Conservation (phyloP, 2,797 vertebrate species). For the Oreortyx pictus region DNA sequence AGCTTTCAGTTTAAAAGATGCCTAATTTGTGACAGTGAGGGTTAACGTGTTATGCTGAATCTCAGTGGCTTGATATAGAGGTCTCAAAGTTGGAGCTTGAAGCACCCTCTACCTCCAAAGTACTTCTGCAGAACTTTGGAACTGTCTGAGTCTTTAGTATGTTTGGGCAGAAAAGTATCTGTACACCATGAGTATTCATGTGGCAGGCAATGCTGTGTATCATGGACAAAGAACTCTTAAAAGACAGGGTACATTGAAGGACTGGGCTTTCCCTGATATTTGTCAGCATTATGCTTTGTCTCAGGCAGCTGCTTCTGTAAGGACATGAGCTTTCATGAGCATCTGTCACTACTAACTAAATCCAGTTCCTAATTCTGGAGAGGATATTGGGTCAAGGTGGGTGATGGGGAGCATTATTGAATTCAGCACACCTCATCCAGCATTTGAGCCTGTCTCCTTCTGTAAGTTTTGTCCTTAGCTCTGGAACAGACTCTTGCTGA, state of each 20-base stretch:
- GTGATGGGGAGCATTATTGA: neutral
- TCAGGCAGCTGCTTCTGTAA: neutral
- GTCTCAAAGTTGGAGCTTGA: neutral
- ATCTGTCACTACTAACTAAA: neutral
- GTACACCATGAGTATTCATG: neutral
- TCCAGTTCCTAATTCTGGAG: neutral
- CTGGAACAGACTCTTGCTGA: neutral
- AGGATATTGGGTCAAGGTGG: neutral
- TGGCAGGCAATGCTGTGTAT: neutral
- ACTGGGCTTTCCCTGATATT: neutral
- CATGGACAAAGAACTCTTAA: neutral
- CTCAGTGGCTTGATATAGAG: rapidly evolving
- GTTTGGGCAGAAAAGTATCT: neutral
- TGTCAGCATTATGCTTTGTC: neutral
- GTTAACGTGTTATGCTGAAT: neutral
- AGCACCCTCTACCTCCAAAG: neutral
- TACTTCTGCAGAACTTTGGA: neutral
- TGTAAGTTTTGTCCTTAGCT: neutral
- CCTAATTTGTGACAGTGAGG: neutral
- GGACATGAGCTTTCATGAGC: neutral
- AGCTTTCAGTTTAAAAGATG: neutral
- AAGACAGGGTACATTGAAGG: neutral
- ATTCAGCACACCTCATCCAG: neutral
- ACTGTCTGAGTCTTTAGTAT: neutral
- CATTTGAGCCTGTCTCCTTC: neutral